Percentiles rank a stretch among this genome's conserved stretches.
Evolutionary conservation across 2,888 invertebrate genomes (phyloP).

Genomic region (Theretra japonica): DNA sequence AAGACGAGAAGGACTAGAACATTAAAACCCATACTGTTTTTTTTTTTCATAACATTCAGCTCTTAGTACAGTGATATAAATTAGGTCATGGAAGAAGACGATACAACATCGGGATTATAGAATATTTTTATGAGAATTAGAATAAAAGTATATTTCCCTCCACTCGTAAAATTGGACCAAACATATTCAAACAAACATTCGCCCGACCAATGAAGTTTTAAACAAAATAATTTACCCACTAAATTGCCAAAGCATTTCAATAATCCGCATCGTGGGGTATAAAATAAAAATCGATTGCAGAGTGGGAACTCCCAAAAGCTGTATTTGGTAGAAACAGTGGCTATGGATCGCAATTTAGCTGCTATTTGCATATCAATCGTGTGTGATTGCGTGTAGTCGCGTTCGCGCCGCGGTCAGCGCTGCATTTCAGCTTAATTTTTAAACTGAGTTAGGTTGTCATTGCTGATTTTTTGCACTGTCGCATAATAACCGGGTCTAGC

Average conservation of each 20-base stretch:
- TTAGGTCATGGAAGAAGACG: too few relatives aligned
- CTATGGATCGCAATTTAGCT: conserved; percentile 56
- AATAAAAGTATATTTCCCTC: too few relatives aligned
- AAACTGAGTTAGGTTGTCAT: conserved; percentile 23
- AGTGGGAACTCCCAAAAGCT: conserved; percentile 8
- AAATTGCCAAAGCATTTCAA: background rate
- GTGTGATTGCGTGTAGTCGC: conserved; percentile 60
- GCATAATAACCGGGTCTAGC: background rate
- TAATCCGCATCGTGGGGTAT: background rate
- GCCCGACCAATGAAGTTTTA: background rate
- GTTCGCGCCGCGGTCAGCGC: conserved; percentile 28
- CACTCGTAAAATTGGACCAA: too few relatives aligned
- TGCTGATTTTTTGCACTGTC: conserved; percentile 12
- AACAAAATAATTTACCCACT: background rate
- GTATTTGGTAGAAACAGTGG: conserved; percentile 31
- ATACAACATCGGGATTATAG: too few relatives aligned
- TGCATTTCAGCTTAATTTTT: conserved; percentile 18
- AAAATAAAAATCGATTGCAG: background rate
- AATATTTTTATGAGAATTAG: too few relatives aligned
- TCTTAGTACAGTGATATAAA: too few relatives aligned
- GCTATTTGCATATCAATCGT: conserved; percentile 73
- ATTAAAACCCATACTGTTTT: too few relatives aligned
- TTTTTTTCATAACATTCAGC: too few relatives aligned
- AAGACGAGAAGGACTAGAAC: too few relatives aligned
- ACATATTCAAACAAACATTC: background rate